phyloP scores from a whole-genome alignment of 2,797 vertebrate genomes.

The Notolabrus celidotus region DNA sequence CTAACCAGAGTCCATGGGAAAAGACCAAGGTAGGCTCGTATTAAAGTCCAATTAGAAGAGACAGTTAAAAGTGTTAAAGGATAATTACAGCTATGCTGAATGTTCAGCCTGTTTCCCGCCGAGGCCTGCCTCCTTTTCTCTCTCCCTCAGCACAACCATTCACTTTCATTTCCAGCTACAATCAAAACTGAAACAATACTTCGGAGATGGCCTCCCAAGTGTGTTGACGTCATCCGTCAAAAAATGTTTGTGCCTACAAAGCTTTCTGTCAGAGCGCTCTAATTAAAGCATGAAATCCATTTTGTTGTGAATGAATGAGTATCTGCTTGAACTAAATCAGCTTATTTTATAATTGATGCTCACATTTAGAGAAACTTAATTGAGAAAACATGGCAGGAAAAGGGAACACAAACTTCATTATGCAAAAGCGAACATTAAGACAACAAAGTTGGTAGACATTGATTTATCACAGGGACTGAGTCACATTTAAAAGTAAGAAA shows the following conservation, averaged over 20 bases:
- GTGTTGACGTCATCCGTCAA: conserved; percentile 12
- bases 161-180: conserved; percentile 51
- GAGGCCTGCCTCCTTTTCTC: conserved; percentile 26
- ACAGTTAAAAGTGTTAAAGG: conserved; percentile 67
- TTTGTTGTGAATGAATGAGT: conserved; percentile 4
- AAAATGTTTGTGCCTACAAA: conserved; percentile 8
- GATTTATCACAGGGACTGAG: no score
- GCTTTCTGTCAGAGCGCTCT: conserved; percentile 5
- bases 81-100: conserved; percentile 59
- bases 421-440: background rate
- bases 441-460: background rate
- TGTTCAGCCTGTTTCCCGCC: conserved; percentile 54
- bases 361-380: conserved; percentile 11
- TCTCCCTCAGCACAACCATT: conserved; percentile 38
- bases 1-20: conserved; percentile 68
- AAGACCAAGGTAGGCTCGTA: conserved; percentile 62
- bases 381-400: conserved; percentile 16
- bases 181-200: conserved; percentile 52
- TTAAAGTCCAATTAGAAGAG: conserved; percentile 73
- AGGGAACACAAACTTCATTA: background rate
- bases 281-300: conserved; percentile 20
- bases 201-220: conserved; percentile 26
- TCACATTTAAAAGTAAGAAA: no score
- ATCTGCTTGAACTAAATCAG: background rate
- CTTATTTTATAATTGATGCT: conserved; percentile 2